Conservation (phyloP, 2,888 invertebrate genomes). For the Portevinia maculata region DNA sequence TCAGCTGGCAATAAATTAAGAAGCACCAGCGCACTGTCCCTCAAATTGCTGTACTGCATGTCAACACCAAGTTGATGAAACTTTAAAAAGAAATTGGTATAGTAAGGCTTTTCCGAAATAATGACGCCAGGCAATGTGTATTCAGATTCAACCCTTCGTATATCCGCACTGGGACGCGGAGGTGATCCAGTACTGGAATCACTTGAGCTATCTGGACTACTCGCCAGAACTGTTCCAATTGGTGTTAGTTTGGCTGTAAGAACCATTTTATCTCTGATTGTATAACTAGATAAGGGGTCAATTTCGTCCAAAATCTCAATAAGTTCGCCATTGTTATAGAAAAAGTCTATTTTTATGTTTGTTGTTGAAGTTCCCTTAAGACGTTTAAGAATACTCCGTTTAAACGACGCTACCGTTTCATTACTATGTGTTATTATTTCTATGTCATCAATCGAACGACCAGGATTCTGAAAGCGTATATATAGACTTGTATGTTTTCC, state of each 20-base stretch:
- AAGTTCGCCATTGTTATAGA: slow-evolving; percentile 91
- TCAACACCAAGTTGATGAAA: slow-evolving; percentile 94
- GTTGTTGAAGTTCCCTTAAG: slow-evolving; percentile 84
- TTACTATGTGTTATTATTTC: slow-evolving; percentile 97
- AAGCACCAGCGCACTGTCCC: slow-evolving; percentile 86
- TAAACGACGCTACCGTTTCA: slow-evolving; percentile 94
- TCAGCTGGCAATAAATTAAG: slow-evolving; percentile 82
- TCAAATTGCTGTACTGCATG: slow-evolving; percentile 89
- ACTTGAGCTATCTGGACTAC: slow-evolving; percentile 95
- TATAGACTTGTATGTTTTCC: slow-evolving; percentile 94
- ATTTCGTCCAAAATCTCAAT: slow-evolving; percentile 94
- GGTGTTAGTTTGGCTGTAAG: slow-evolving; percentile 91
- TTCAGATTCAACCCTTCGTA: slow-evolving; percentile 92
- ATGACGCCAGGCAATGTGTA: slow-evolving; percentile 95
- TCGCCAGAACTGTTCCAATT: slow-evolving; percentile 87
- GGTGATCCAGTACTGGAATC: slow-evolving; percentile 97
- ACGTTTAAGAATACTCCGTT: slow-evolving; percentile 88
- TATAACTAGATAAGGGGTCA: slow-evolving; percentile 93
- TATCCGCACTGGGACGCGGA: slow-evolving; percentile 90
- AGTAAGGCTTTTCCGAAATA: slow-evolving; percentile 91
- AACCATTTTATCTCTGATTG: slow-evolving; percentile 93
- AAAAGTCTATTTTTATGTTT: slow-evolving; percentile 95
- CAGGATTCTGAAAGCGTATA: slow-evolving; percentile 93
- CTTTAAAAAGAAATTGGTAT: slow-evolving; percentile 92
- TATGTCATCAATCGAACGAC: slow-evolving; percentile 94